Evolutionary conservation across 2,113 vertebrate species (phyloP), one percentile per base, ranked within the genome.

Genomic region (Colaptes auratus): DNA sequence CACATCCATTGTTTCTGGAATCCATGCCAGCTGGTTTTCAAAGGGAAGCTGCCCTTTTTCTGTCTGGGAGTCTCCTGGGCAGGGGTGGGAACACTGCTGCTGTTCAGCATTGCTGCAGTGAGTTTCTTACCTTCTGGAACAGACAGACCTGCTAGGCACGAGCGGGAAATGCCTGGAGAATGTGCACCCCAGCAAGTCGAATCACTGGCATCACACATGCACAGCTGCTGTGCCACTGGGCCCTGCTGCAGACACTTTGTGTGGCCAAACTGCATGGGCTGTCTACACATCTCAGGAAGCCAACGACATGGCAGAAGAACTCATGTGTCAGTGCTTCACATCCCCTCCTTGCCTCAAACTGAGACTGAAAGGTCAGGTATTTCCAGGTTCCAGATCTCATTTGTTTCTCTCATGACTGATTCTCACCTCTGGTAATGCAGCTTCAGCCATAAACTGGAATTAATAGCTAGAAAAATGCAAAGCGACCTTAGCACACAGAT

Each of bases 151-250:
- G 28, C 27, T 69, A 18, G 31, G 24, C 42, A n/a, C 35, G 36
- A 72, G 35, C 48, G 64, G 20, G 15, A 76, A 83, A 52, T 31
- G 5, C 27, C 17, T 17, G 31, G 27, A 66, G 53, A 80, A 79
- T 58, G 59, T 63, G 30, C 63, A 50, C 13, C 11, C 39, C 39
- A 39, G 39, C 39, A 39, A 39, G 42, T 53, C 1, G 5, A 59
- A 36, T 48, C 3, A 28, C 48, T 70, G 39, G 18, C 59, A 31
- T 44, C 48, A 27, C 27, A 44, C 27, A 12, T 1, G 1, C 0
- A 0, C 58, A 63, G 35, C 19, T 71, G 46, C 15, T 30, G 19
- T 2, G 5, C 75, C 7, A 7, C 5, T 33, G 16, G 16, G 42
- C 58, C 42, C 18, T 63, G 2, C 7, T 30, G 30, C 7, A 42